Evolutionary conservation across 2,797 vertebrate species (phyloP).

Genomic region (Calcarius lapponicus): DNA sequence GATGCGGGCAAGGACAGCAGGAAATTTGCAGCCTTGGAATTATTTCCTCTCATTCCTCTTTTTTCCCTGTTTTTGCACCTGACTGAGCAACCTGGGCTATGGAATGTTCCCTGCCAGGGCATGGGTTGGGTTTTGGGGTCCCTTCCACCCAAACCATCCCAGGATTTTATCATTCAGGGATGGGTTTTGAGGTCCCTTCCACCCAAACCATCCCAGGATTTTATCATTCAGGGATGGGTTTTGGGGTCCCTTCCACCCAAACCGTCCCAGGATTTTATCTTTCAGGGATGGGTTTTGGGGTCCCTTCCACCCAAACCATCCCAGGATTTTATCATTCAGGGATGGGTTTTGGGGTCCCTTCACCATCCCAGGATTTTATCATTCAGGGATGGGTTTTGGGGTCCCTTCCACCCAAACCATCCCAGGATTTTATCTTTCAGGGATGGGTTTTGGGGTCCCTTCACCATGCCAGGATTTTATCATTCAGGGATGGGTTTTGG

Average conservation of each 20-base stretch:
- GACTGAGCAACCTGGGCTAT: background rate
- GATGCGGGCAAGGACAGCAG: background rate
- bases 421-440: background rate
- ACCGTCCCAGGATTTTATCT: background rate
- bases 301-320: no score
- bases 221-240: no score
- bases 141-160: background rate
- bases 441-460: background rate
- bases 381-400: no score
- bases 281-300: no score
- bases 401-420: no score
- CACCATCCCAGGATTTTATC: background rate
- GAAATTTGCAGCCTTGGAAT: background rate
- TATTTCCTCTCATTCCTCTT: no score
- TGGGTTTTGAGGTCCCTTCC: no score
- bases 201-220: no score
- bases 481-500: no score
- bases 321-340: no score
- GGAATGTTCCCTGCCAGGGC: background rate
- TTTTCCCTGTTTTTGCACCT: background rate
- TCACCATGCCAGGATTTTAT: fast-evolving
- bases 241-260: background rate
- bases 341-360: background rate
- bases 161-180: background rate
- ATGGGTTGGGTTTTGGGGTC: background rate